Percentiles rank a stretch among this genome's conserved stretches.
Evolutionary conservation across 1,140 invertebrate species (phyloP).

Genomic region (Heliothis virescens): DNA sequence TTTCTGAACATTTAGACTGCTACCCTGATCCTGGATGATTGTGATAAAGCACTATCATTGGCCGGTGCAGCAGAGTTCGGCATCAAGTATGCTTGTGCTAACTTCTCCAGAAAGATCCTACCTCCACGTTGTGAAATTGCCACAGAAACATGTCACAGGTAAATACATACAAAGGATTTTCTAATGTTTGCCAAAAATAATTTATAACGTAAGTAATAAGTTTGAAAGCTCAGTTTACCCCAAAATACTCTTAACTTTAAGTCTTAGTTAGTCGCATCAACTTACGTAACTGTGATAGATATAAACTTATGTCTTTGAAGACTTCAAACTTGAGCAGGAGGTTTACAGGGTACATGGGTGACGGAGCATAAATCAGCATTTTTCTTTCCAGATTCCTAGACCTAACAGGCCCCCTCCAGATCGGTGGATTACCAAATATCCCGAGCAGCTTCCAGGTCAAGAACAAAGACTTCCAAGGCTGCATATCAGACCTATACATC

Average conservation of each 20-base stretch:
- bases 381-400: slow-evolving; percentile 93
- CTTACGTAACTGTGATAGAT: too few species aligned
- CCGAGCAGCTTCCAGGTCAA: slow-evolving; percentile 93
- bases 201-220: too few species aligned
- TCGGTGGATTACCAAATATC: slow-evolving; percentile 96
- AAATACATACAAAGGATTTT: slow-evolving; percentile 46
- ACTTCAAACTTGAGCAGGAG: too few species aligned
- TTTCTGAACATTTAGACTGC: slow-evolving; percentile 88
- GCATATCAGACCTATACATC: slow-evolving; percentile 95
- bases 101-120: slow-evolving; percentile 90
- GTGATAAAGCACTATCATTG: slow-evolving; percentile 94
- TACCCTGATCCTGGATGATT: slow-evolving; percentile 95
- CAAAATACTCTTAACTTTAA: too few species aligned
- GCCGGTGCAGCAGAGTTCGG: slow-evolving; percentile 92
- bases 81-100: slow-evolving; percentile 94
- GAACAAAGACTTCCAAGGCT: slow-evolving; percentile 95
- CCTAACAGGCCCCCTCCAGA: slow-evolving; percentile 96
- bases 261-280: not conserved
- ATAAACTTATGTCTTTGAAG: too few species aligned
- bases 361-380: not conserved
- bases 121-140: slow-evolving; percentile 93
- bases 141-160: slow-evolving; percentile 96
- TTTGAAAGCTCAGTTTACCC: too few species aligned
- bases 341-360: too few species aligned
- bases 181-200: too few species aligned